Conservation (phyloP, 2,797 vertebrate genomes). For the Phalloptychus januarius region DNA sequence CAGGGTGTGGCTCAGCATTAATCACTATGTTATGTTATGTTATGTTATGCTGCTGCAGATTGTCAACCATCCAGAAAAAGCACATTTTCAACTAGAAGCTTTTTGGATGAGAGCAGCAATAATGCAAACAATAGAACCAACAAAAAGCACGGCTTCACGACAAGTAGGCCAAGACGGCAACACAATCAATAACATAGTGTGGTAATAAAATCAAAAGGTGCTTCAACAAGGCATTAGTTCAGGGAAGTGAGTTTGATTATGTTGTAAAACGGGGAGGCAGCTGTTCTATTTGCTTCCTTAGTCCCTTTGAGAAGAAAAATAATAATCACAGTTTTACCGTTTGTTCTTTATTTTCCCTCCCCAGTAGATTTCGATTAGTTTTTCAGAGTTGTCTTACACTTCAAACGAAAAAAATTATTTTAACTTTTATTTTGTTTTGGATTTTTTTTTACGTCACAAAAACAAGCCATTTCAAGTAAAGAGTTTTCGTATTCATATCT, state of each 20-base stretch:
- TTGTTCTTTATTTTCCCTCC: background rate
- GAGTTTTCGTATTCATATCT: too few species aligned
- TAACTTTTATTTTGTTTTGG: background rate
- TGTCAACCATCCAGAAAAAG: background rate
- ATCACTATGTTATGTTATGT: background rate
- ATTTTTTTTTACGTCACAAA: background rate
- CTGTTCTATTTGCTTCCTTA: too few species aligned
- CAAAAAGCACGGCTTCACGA: too few species aligned
- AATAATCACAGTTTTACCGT: too few species aligned
- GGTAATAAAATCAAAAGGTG: too few species aligned
- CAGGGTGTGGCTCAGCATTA: background rate
- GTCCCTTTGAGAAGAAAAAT: too few species aligned
- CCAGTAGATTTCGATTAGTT: background rate
- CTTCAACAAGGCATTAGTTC: too few species aligned
- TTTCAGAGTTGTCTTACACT: background rate
- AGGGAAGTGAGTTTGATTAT: too few species aligned
- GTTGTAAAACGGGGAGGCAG: too few species aligned
- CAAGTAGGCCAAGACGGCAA: too few species aligned
- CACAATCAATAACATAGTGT: too few species aligned
- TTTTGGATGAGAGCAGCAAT: background rate
- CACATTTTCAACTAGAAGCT: background rate
- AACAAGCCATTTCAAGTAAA: background rate
- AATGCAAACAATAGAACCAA: too few species aligned
- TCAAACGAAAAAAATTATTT: background rate
- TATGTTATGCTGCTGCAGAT: background rate